A percentile compares a stretch with the other conserved stretches of the same genome.
Conservation (phyloP, 2,888 invertebrate species). For the Seladonia tumulorum region DNA sequence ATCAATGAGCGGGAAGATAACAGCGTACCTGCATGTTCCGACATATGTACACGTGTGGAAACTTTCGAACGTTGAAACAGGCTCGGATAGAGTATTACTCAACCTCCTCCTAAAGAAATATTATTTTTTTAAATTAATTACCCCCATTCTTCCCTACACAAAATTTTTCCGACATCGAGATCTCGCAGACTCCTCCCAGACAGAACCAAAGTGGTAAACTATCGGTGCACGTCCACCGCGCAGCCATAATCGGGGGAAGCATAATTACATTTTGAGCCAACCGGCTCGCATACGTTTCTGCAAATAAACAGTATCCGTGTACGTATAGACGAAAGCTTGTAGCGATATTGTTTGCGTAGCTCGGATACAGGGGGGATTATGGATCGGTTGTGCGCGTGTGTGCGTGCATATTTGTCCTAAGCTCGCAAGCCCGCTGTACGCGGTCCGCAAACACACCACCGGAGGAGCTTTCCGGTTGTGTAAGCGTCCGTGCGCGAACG, state of each 20-base stretch:
- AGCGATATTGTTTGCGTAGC: slow-evolving; percentile 45
- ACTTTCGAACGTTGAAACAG: too few species aligned
- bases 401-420: slow-evolving; percentile 35
- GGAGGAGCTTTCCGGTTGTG: neutral
- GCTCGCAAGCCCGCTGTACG: slow-evolving; percentile 14
- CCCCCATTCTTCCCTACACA: neutral
- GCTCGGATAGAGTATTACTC: too few species aligned
- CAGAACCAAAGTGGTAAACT: neutral
- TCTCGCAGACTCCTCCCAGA: neutral
- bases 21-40: too few species aligned
- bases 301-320: slow-evolving; percentile 36
- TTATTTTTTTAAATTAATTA: too few species aligned
- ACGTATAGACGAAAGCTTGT: slow-evolving; percentile 17
- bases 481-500: neutral
- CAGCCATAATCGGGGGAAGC: neutral
- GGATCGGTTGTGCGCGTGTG: slow-evolving; percentile 20
- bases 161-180: neutral
- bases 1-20: too few species aligned
- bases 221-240: neutral
- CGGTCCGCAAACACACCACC: slow-evolving; percentile 24
- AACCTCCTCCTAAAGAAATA: too few species aligned
- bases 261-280: slow-evolving; percentile 12
- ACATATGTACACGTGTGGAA: too few species aligned
- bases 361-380: slow-evolving; percentile 38
- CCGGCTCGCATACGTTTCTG: neutral